These are phyloP conservation scores for Hermetia illucens DNA, from an alignment of 1,140 invertebrate species.

Conservation along the genomic window DNA sequence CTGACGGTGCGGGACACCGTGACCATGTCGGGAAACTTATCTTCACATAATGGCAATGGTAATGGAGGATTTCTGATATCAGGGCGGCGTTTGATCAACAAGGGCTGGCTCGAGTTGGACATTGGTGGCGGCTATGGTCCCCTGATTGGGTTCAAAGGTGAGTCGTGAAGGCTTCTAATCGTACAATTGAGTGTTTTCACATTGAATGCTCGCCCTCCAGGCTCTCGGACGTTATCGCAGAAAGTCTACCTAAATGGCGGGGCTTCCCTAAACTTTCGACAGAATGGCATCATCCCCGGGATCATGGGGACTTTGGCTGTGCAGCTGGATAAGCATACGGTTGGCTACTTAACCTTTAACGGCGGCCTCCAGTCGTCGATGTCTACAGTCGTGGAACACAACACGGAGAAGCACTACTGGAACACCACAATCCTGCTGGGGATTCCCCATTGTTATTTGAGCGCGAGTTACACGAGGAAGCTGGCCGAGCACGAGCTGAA, in stretches of 20 bases:
- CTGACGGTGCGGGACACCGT: slow-evolving; percentile 72
- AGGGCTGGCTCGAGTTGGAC: slow-evolving; percentile 72
- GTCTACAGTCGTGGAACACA: slow-evolving; percentile 61
- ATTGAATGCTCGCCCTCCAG: background rate
- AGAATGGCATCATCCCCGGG: slow-evolving; percentile 53
- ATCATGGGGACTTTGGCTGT: slow-evolving; percentile 55
- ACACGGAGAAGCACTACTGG: slow-evolving; percentile 48
- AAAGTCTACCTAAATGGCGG: slow-evolving; percentile 58
- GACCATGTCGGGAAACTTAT: slow-evolving; percentile 62
- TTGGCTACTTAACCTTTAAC: slow-evolving; percentile 77
- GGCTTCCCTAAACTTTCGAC: slow-evolving; percentile 53
- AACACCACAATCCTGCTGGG: slow-evolving; percentile 64
- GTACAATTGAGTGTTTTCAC: too few species aligned
- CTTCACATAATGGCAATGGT: slow-evolving; percentile 76
- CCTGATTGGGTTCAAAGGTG: slow-evolving; percentile 50
- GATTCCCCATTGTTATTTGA: slow-evolving; percentile 61
- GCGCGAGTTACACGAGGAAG: slow-evolving; percentile 60
- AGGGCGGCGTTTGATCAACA: slow-evolving; percentile 62
- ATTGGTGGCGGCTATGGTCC: slow-evolving; percentile 67
- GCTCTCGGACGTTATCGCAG: slow-evolving; percentile 50
- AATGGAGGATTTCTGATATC: slow-evolving; percentile 51
- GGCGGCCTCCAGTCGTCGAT: slow-evolving; percentile 51
- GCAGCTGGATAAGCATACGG: slow-evolving; percentile 70
- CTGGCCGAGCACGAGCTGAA: slow-evolving; percentile 63
- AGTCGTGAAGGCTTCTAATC: too few species aligned